Base-by-base conservation (phyloP, 1,140 invertebrate species). In the Bombus ignitus region DNA sequence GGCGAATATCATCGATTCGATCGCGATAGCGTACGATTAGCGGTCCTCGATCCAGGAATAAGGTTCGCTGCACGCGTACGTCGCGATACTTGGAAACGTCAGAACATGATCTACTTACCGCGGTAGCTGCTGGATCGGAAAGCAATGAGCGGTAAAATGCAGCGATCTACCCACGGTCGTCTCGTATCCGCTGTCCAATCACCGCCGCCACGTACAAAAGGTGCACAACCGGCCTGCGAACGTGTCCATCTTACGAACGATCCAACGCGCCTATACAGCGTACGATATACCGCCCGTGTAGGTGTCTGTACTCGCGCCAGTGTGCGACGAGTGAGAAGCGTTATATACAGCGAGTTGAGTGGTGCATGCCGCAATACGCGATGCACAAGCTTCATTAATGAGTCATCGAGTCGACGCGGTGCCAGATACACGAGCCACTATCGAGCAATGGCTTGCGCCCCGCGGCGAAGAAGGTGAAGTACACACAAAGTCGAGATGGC, bases 351-450 rank as follows among this genome's bases (percentile, higher is more conserved):
- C 59, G 22, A 28, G 59, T 28, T 62, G 81, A 85, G 70, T 32
- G 89, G 71, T 83, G 75, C 81, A 84, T 91, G 81, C 90, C 82
- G 91, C 88, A 91, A 90, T 87, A 86, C 71, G 79, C 84, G 88
- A 88, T 85, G 85, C 84, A 83, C 87, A 88, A 86, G 87, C 91
- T 91, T 92, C 91, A 86, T 92, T 92, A 92, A 92, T 92, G 92
- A 92, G 83, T 92, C 90, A 92, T 91, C 91, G 87, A 83, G 84
- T 88, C 83, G 73, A 88, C 88, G 79, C 80, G 72, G 72, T 81
- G 83, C 74, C 74, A 83, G 81, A 82, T 90, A 84, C 84, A 80
- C 76, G 74, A 90, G 81, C 82, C 75, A 85, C 70, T 82, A 87
- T 90, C 90, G 86, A 85, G 81, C 78, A 32, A 53, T 37, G 68